These are phyloP conservation scores for Drosophila burlai DNA, from an alignment of 1,140 invertebrate genomes.

Conservation along the genomic window DNA sequence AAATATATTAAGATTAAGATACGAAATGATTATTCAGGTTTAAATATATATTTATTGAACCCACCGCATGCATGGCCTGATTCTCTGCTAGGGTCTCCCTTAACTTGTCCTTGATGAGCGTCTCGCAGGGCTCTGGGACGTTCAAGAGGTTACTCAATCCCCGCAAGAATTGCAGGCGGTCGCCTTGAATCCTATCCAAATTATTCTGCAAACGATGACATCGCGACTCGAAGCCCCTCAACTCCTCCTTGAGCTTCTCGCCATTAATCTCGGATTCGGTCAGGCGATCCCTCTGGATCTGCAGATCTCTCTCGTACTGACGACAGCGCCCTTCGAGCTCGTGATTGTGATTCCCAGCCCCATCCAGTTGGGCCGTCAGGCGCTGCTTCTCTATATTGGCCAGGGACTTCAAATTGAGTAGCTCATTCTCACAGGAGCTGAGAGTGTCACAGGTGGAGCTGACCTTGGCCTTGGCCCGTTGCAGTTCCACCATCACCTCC, in stretches of 20 bases:
- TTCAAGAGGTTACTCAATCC: conserved; percentile 72
- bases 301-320: conserved; percentile 80
- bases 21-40: background rate
- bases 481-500: conserved; percentile 89
- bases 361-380: conserved; percentile 73
- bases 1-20: background rate
- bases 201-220: conserved; percentile 82
- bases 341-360: conserved; percentile 74
- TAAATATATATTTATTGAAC: conserved; percentile 23
- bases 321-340: conserved; percentile 79
- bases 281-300: conserved; percentile 76
- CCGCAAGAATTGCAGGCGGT: conserved; percentile 77
- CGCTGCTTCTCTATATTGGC: conserved; percentile 83
- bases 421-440: conserved; percentile 78
- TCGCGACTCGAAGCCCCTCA: conserved; percentile 83
- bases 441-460: conserved; percentile 79
- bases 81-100: conserved; percentile 90
- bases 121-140: conserved; percentile 89
- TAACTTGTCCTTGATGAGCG: conserved; percentile 91
- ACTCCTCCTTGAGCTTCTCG: conserved; percentile 82
- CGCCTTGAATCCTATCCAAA: conserved; percentile 77
- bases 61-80: conserved; percentile 90
- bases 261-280: conserved; percentile 80
- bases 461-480: conserved; percentile 87
- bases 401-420: conserved; percentile 75